A percentile compares a stretch with the other conserved stretches of the same genome.
Evolutionary conservation across 2,888 invertebrate genomes (phyloP).

Genomic region (Amiota mariae): DNA sequence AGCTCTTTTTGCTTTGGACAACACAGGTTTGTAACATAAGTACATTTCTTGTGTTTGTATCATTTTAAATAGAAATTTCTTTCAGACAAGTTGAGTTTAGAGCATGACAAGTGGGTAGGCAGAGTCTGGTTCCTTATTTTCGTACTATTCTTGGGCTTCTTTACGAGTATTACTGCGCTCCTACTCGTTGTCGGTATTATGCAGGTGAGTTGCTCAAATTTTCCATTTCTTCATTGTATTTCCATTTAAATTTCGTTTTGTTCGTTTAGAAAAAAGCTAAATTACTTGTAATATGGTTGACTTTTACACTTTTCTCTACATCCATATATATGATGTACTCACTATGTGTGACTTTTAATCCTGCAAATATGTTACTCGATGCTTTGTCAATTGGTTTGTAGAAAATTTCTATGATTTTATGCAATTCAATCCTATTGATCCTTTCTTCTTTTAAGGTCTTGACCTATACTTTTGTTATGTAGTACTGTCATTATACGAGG

Average conservation of each 20-base stretch:
- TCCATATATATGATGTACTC: not conserved
- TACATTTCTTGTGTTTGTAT: too few species aligned
- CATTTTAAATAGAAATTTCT: too few species aligned
- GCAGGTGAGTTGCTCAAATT: not conserved
- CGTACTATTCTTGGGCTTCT: not conserved
- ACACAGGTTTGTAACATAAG: not conserved
- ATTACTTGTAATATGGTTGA: not conserved
- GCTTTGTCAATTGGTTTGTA: conserved; percentile 36
- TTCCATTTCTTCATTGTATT: not conserved
- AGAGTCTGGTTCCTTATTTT: not conserved
- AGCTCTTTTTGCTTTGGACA: conserved; percentile 25
- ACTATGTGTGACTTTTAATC: not conserved
- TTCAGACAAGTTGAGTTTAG: too few species aligned
- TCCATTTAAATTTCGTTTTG: not conserved
- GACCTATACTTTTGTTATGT: conserved; percentile 47
- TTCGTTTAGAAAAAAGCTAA: conserved; percentile 1
- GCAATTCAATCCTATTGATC: not conserved
- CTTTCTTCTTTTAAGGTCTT: conserved; percentile 37
- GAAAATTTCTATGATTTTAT: not conserved
- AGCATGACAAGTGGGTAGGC: too few species aligned
- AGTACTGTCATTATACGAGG: conserved; percentile 40
- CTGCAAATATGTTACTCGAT: conserved; percentile 32
- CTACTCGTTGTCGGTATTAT: not conserved
- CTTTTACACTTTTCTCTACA: not conserved
- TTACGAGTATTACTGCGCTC: not conserved